Evolutionary conservation across 2,113 vertebrate genomes (phyloP).

Genomic region (Melanerpes formicivorus): DNA sequence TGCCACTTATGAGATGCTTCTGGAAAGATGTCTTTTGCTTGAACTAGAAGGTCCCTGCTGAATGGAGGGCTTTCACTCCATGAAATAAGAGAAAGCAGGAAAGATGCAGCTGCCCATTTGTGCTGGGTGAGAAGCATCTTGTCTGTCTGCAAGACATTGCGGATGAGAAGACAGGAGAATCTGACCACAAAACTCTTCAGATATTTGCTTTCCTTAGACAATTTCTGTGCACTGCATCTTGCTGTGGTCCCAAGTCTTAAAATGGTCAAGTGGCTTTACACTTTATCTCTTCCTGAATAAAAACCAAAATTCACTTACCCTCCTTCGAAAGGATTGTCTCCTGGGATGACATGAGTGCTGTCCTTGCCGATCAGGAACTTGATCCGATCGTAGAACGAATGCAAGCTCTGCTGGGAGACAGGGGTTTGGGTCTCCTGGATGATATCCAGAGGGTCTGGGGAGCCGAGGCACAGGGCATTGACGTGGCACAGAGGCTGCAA

Average conservation of each 20-base stretch:
- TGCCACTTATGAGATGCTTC: neutral
- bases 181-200: slow-evolving; percentile 44
- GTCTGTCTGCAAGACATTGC: neutral
- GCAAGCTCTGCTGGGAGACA: slow-evolving; percentile 82
- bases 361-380: slow-evolving; percentile 93
- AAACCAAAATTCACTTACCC: slow-evolving; percentile 81
- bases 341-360: slow-evolving; percentile 91
- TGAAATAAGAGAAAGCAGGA: neutral
- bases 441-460: slow-evolving; percentile 93
- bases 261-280: fast-evolving
- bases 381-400: slow-evolving; percentile 92
- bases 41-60: neutral
- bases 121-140: neutral
- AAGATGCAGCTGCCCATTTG: neutral
- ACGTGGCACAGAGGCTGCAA: slow-evolving; percentile 91
- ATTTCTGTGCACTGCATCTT: neutral
- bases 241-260: neutral
- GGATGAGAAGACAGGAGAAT: slow-evolving; percentile 39
- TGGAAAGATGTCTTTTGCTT: neutral
- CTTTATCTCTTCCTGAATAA: neutral
- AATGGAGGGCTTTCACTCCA: neutral
- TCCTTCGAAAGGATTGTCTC: slow-evolving; percentile 91
- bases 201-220: neutral
- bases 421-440: slow-evolving; percentile 93
- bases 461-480: slow-evolving; percentile 90